Evolutionary conservation across 2,113 vertebrate genomes (phyloP).

Genomic region (Corythaixoides concolor): DNA sequence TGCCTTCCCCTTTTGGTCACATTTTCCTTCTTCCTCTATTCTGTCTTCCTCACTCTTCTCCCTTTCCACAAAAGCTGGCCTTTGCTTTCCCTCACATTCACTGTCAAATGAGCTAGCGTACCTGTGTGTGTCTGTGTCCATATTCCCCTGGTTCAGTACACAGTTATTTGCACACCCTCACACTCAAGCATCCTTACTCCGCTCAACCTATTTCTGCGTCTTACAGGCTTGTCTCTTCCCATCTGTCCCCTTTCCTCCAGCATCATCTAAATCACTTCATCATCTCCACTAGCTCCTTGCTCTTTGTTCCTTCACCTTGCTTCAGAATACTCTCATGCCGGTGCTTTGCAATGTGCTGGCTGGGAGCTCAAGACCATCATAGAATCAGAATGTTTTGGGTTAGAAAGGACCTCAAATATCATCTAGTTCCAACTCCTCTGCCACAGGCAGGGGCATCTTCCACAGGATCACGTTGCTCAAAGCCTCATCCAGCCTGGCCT

Average conservation of each 20-base stretch:
- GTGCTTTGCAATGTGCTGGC: background rate
- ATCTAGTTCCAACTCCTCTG: too few relatives aligned
- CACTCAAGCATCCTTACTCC: background rate
- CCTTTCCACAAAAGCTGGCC: background rate
- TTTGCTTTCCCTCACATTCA: background rate
- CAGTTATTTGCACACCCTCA: background rate
- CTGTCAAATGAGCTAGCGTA: fast-evolving
- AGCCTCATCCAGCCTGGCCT: too few relatives aligned
- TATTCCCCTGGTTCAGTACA: background rate
- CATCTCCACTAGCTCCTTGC: background rate
- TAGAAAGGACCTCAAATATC: too few relatives aligned
- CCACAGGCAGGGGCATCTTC: too few relatives aligned
- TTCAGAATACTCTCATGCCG: background rate
- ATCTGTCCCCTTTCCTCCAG: background rate
- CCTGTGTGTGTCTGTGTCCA: fast-evolving
- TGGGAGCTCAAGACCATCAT: background rate
- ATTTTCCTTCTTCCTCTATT: background rate
- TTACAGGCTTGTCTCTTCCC: background rate
- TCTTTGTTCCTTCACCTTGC: background rate
- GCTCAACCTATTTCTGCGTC: background rate
- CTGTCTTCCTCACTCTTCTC: background rate
- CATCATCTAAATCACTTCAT: background rate
- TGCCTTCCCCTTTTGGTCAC: background rate
- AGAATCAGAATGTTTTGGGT: too few relatives aligned
- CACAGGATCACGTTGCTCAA: too few relatives aligned